A percentile compares a stretch with the other conserved stretches of the same genome.
Evolutionary conservation across 2,888 invertebrate species (phyloP).

Genomic region (Scaptodrosophila latifasciaeformis): DNA sequence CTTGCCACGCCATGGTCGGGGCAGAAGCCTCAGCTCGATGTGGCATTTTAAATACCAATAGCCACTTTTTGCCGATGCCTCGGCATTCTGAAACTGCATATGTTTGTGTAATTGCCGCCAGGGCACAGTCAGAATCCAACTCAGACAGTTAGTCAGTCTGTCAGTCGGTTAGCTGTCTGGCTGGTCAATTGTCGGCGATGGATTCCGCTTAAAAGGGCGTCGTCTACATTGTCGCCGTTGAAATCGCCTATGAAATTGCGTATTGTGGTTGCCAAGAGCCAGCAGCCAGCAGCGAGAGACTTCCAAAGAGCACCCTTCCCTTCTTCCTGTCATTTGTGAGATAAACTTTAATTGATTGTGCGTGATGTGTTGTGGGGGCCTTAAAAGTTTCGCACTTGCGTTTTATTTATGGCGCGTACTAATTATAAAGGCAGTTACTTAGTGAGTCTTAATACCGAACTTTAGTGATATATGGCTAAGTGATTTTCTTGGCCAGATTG

Average conservation of each 20-base stretch:
- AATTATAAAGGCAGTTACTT: constrained; percentile 21
- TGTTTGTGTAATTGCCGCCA: constrained; percentile 48
- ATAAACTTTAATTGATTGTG: constrained; percentile 62
- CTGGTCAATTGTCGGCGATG: no score
- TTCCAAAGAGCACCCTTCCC: background rate
- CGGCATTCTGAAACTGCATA: constrained; percentile 30
- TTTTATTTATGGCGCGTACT: constrained; percentile 40
- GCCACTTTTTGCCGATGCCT: constrained; percentile 50
- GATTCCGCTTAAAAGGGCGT: constrained; percentile 5
- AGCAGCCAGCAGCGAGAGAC: background rate
- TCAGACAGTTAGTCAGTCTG: no score
- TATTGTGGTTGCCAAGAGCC: constrained; percentile 11
- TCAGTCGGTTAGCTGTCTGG: no score
- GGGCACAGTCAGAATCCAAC: no score
- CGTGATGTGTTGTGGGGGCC: constrained; percentile 36
- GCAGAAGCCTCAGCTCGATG: no score
- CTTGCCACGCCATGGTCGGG: constrained; percentile 37
- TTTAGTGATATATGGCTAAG: constrained; percentile 5
- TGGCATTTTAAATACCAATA: constrained; percentile 54
- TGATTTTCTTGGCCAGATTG: background rate
- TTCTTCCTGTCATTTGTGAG: constrained; percentile 14
- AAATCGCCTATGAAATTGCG: constrained; percentile 9
- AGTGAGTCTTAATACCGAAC: no score
- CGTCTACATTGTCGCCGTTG: constrained; percentile 22
- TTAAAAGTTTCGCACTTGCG: constrained; percentile 20